Base-by-base conservation (phyloP, 2,113 vertebrate species). In the Oryzias melastigma region DNA sequence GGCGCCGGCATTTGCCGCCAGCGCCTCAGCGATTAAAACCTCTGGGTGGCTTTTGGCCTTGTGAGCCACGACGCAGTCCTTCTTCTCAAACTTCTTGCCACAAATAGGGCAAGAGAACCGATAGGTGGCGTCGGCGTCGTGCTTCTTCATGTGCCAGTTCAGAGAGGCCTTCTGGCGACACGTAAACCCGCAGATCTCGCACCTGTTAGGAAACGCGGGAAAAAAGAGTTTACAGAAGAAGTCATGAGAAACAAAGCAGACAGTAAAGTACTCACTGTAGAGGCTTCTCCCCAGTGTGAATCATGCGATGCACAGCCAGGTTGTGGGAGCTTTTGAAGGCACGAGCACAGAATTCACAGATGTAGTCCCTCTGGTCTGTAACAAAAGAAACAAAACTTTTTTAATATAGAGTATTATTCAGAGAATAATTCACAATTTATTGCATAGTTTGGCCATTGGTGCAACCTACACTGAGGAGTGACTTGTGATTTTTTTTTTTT, bases 141-240 rank as follows among this genome's bases (percentile, higher is more conserved):
- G 97, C 65, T 99, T 99, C 91, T 98, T 98, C 97, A 99, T 99
- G 91, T 99, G 97, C 97, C 97, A 99, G 88, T 99, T 99, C 52
- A 99, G 93, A 44, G 97, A 98, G 1, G 97, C 97, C 85, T 99
- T 99, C 88, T 99, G 97, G 55, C 97, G 93, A 81, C 97, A 99
- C 10, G 96, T 98, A 82, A 99, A 99, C 24, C 97, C 97, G 25
- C 97, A 99, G 84, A 99, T 98, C 92, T 98, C 96, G 58, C 97
- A 99, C 83, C 97, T 98, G 73, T 57, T n/a, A 10, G 42, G 5
- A 42, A 6, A n/a, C 22, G 22, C 20, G 3, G 14, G 20, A 1
- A 25, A 49, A 20, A 43, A 29, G 22, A 6, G 14, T 24, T 14
- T 16, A 22, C 7, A 14, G 56, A 53, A 22, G 1, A 27, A 20